phyloP scores from a whole-genome alignment of 2,888 invertebrate species.

The Catocala sponsa region DNA sequence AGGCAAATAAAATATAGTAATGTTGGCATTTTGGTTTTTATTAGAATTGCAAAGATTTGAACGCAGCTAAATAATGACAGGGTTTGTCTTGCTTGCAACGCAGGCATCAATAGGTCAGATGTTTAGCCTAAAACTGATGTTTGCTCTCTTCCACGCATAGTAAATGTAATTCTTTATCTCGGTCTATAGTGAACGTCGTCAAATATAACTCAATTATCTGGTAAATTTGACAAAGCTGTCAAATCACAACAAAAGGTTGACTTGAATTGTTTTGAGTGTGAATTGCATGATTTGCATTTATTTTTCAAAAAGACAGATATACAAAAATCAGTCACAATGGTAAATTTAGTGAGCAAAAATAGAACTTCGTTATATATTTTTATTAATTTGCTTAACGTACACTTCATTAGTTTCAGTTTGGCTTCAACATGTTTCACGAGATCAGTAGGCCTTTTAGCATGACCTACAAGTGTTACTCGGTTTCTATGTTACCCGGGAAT shows the following conservation, averaged over 20 bases:
- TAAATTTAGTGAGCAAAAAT: constrained; percentile 42
- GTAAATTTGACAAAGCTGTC: constrained; percentile 30
- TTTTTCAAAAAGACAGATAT: constrained; percentile 47
- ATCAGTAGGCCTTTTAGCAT: constrained; percentile 93
- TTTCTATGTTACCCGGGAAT: constrained; percentile 97
- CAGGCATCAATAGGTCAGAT: not conserved
- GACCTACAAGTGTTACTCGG: constrained; percentile 97
- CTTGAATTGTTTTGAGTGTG: constrained; percentile 51
- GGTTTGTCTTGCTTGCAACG: not conserved
- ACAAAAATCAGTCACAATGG: constrained; percentile 60
- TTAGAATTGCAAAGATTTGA: no score
- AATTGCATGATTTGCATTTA: constrained; percentile 71
- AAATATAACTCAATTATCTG: not conserved
- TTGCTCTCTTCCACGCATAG: not conserved
- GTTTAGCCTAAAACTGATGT: not conserved
- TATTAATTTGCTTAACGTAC: constrained; percentile 55
- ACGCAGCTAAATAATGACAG: no score
- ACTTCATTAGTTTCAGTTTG: constrained; percentile 91
- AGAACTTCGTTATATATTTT: constrained; percentile 31
- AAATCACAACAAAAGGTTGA: constrained; percentile 49
- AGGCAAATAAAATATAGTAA: no score
- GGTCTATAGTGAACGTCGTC: not conserved
- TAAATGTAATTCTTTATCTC: not conserved
- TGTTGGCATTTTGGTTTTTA: no score
- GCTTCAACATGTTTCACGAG: constrained; percentile 96